A percentile compares a stretch with the other conserved stretches of the same genome.
Evolutionary conservation across 2,113 vertebrate species (phyloP).

Genomic region (Catagonus wagneri): DNA sequence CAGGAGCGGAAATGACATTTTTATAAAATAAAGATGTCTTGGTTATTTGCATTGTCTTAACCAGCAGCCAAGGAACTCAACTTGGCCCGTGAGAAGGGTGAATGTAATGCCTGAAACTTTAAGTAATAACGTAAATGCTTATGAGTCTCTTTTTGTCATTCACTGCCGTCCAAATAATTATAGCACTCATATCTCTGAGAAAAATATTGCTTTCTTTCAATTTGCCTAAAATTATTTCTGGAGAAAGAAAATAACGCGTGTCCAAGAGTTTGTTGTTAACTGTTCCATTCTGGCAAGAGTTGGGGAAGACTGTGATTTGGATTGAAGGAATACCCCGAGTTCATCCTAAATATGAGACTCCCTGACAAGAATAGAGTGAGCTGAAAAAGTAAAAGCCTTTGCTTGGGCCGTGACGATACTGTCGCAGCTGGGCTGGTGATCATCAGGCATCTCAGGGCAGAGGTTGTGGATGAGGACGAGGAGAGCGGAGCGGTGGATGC

Average conservation of each 20-base stretch:
- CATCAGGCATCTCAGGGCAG: neutral
- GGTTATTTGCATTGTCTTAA: slow-evolving; percentile 42
- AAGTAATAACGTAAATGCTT: slow-evolving; percentile 24
- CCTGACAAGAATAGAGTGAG: neutral
- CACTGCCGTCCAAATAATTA: slow-evolving; percentile 23
- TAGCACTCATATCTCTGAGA: slow-evolving; percentile 9
- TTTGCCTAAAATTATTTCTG: neutral
- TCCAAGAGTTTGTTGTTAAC: neutral
- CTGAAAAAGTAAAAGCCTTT: neutral
- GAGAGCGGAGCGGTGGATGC: neutral
- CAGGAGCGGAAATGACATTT: slow-evolving; percentile 55
- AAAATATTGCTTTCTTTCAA: neutral
- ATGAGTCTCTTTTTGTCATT: slow-evolving; percentile 37
- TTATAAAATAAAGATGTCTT: slow-evolving; percentile 72
- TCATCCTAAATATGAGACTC: neutral
- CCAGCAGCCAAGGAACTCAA: slow-evolving; percentile 8
- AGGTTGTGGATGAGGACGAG: neutral
- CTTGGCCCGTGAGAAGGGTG: slow-evolving; percentile 38
- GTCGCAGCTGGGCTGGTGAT: neutral
- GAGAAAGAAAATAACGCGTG: neutral
- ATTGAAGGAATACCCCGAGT: slow-evolving; percentile 15
- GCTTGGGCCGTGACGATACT: neutral
- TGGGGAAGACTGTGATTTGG: slow-evolving; percentile 24
- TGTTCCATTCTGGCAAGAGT: neutral
- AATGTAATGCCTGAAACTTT: slow-evolving; percentile 49